Evolutionary conservation across 2,797 vertebrate genomes (phyloP), one percentile per base, ranked within the genome.

Genomic region (Chrysocyon brachyurus): DNA sequence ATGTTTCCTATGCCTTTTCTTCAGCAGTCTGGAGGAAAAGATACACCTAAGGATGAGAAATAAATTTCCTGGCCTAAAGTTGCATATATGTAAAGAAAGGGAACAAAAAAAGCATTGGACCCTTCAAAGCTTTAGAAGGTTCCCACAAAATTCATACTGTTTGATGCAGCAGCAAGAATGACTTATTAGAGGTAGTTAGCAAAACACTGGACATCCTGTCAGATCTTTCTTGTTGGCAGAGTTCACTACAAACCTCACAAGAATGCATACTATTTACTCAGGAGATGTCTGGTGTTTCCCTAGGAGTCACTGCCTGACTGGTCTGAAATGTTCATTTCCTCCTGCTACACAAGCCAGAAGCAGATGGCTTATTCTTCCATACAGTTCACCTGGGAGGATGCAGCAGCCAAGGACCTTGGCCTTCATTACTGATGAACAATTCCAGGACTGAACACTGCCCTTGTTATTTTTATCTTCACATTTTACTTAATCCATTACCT

Each of bases 121-220:
- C 79, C 56, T 61, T 89, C 63, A 87, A 75, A 75, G 16, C 59
- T 52, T 72, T 77, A 28, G 22, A 54, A 56, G 4, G 40, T 72
- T 75, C 72, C 54, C 89, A 83, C 66, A 77, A 91, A 90, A 52
- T 77, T 84, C 77, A 54, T 64, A 16, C 1, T 59, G 19, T 33
- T 21, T 46, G 82, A 77, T 31, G 57, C 17, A 16, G 28, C n/a
- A 68, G 54, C 91, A 75, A 31, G 78, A 36, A 81, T 49, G 63
- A 73, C 91, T 75, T 63, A 78, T 81, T 9, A 22, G n/a, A 91
- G n/a, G 2, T 52, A 79, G 78, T 40, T 77, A 54, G 54, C 14
- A 61, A 91, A 86, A 72, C 81, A 56, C 33, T 22, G 22, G 56
- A 81, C 72, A 88, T 81, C 92, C 95, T 70, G 22, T 78, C 83